Base-by-base conservation (phyloP, 2,797 vertebrate species). In the Mastacembelus armatus region DNA sequence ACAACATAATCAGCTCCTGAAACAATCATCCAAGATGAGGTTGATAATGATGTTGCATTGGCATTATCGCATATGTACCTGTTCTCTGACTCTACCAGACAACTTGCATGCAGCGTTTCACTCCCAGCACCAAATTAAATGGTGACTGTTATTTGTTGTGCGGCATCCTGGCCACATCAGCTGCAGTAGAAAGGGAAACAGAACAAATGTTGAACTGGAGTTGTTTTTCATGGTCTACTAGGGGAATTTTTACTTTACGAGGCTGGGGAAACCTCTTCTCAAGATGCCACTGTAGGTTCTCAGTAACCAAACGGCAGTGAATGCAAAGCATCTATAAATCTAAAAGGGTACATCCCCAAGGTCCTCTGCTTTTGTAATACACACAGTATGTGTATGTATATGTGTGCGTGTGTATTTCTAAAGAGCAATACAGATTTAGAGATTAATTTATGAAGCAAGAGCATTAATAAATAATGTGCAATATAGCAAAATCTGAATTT, bases 1-100 rank as follows among this genome's bases (percentile, higher is more conserved):
- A 78, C 64, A 77, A 81, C 66, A 70, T 70, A 73, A 87, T 83
- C 66, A 79, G 50, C 74, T 50, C 36, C 49, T 38, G 50, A 71
- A 73, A 74, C 69, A 50, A 48, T 72, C 61, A 71, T 42, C 71
- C 49, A 33, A 55, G 64, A 72, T 43, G 55, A 62, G 52, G 10
- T 49, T 54, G 36, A 40, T 66, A 47, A 71, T 63, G 16, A 75
- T 57, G 43, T 35, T 22, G 11, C 16, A 26, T 61, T 50, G 54
- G 40, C 50, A 60, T 77, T 55, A 49, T 38, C 36, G 73, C 51
- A 65, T 6, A 4, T 61, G 63, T 19, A 19, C 26, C 55, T 55
- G 38, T 21, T 51, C 7, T 33, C 18, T 61, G 52, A 67, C 32
- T 44, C 22, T 39, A 56, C 10, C 24, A 49, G 27, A 18, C 9